Percentiles rank a stretch among this genome's conserved stretches.
Evolutionary conservation across 2,888 invertebrate species (phyloP).

Genomic region (Deroplatys truncata): DNA sequence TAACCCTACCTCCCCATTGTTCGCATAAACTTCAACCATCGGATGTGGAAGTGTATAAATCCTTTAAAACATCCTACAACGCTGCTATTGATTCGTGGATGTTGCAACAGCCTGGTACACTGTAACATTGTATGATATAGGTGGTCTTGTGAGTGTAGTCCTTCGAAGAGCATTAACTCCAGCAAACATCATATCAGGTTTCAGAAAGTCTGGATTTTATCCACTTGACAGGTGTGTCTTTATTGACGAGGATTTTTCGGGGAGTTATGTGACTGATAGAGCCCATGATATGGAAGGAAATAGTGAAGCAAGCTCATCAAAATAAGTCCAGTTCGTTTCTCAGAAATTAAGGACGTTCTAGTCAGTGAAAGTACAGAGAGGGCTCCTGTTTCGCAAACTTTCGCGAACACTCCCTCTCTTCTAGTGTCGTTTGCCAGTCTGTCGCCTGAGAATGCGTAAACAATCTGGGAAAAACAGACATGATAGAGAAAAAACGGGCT

Average conservation of each 20-base stretch:
- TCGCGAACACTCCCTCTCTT: too few relatives aligned
- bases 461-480: too few relatives aligned
- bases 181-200: slow-evolving; percentile 39
- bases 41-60: slow-evolving; percentile 32
- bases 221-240: slow-evolving; percentile 39
- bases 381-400: too few relatives aligned
- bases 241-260: slow-evolving; percentile 37
- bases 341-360: too few relatives aligned
- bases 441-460: too few relatives aligned
- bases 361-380: too few relatives aligned
- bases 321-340: too few relatives aligned
- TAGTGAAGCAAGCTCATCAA: too few relatives aligned
- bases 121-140: slow-evolving; percentile 39
- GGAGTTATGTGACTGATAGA: slow-evolving; percentile 35
- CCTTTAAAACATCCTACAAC: slow-evolving; percentile 34
- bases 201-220: slow-evolving; percentile 39
- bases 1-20: slow-evolving; percentile 43
- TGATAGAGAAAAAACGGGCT: too few relatives aligned
- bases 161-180: slow-evolving; percentile 39
- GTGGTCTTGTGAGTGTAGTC: slow-evolving; percentile 39
- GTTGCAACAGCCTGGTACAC: slow-evolving; percentile 31
- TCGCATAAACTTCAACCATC: slow-evolving; percentile 39
- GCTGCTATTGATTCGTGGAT: slow-evolving; percentile 34
- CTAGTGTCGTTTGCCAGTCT: too few relatives aligned
- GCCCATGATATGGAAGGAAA: background rate